phyloP scores from a whole-genome alignment of 2,113 vertebrate species.

The Podiceps cristatus region DNA sequence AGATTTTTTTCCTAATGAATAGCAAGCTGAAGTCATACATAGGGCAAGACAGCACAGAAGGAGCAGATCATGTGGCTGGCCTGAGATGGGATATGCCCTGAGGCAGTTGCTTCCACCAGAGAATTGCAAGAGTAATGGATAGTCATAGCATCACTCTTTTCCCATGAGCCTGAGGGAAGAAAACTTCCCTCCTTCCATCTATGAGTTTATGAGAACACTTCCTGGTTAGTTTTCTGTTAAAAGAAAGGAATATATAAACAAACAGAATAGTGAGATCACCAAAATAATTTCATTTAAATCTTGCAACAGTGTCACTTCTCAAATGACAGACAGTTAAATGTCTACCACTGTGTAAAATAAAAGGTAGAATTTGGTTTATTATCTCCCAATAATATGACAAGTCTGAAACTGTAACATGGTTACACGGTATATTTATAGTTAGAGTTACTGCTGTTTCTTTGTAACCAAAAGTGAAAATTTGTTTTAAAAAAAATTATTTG shows the following conservation, averaged over 20 bases:
- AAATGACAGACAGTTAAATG: background rate
- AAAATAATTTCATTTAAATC: background rate
- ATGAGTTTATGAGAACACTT: background rate
- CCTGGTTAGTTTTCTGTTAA: background rate
- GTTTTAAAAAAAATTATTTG: background rate
- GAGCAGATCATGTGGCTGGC: background rate
- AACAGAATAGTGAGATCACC: no score
- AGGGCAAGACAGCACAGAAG: background rate
- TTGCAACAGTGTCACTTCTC: background rate
- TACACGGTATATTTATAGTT: accelerated
- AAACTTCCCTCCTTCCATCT: background rate
- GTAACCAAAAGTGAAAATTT: background rate
- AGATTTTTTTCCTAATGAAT: background rate
- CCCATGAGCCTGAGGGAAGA: background rate
- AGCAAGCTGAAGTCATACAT: background rate
- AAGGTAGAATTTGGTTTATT: background rate
- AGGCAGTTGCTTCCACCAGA: constrained; percentile 16
- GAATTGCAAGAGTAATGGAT: background rate
- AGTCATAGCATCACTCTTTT: background rate
- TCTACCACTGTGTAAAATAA: background rate
- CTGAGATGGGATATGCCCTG: background rate
- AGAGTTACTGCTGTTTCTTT: background rate
- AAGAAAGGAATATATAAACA: background rate
- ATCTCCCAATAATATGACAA: background rate
- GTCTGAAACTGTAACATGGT: background rate